Base-by-base conservation (phyloP, 2,888 invertebrate species). In the Glyphotaelius pellucidus region DNA sequence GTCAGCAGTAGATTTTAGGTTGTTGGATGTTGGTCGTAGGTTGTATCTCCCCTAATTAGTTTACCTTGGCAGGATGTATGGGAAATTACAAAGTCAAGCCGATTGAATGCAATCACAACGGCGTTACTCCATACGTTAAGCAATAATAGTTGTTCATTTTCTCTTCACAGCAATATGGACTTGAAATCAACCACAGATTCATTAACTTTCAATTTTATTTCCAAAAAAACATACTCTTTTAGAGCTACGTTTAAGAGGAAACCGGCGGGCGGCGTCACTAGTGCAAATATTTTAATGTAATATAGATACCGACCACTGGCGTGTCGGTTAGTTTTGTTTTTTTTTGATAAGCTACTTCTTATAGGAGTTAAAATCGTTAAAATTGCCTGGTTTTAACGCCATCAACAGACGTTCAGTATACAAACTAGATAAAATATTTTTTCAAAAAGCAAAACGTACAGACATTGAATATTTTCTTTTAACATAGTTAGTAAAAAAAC, bases 41-140 rank as follows among this genome's bases (percentile, higher is more conserved):
- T 25, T 42, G 25, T 42, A 38, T 86, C 25, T 42, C 42, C 2
- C n/a, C 86, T 86, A 86, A 86, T 42, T 35, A 86, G n/a, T 86
- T 86, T 86, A 86, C 86, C 47, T 86, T 42, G 47, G 86, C 86
- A n/a, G 83, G 83, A 83, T 85, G 38, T 35, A n/a, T n/a, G 47
- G 85, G 86, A 86, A 86, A 86, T 86, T 42, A 42, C 35, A 42
- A 15, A 86, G 47, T 38, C 47, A 86, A 30, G 2, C 11, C 86
- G 67, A 67, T 67, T 47, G 86, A 35, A 83, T 83, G 35, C 83
- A 83, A n/a, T 35, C 35, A 35, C 32, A 14, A 83, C 9, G 25
- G 11, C 9, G 35, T 83, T 14, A 35, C 7, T 19, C 25, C 0
- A 67, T 35, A 32, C 35, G 7, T 5, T 11, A 35, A 25, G 32